These are phyloP conservation scores for Palythoa grandis DNA, from an alignment of 92 coral and sea anemone genomes.

Conservation along the genomic window DNA sequence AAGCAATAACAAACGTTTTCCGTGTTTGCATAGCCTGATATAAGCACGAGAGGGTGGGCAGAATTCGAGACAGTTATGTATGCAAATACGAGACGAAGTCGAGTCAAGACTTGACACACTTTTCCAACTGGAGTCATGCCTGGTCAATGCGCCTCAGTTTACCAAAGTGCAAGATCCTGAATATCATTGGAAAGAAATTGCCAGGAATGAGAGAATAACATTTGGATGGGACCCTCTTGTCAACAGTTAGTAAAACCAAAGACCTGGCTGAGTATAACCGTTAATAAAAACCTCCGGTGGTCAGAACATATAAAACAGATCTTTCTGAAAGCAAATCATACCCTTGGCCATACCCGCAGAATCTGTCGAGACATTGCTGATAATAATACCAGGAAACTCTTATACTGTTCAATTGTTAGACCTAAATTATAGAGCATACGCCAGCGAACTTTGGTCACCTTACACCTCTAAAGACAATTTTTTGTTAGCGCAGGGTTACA, in stretches of 20 bases:
- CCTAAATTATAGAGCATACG: constrained; percentile 60
- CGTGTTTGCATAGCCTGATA: too few relatives aligned
- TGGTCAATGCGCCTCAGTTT: constrained; percentile 52
- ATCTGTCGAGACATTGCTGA: constrained; percentile 30
- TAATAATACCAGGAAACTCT: constrained; percentile 44
- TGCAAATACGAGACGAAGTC: constrained; percentile 50
- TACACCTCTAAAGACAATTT: constrained; percentile 36
- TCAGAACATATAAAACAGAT: constrained; percentile 30
- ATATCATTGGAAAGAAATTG: constrained; percentile 48
- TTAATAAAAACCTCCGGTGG: too few relatives aligned
- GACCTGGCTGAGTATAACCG: too few relatives aligned
- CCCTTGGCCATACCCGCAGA: constrained; percentile 43
- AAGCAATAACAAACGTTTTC: too few relatives aligned
- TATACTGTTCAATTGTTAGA: constrained; percentile 55
- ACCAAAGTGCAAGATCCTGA: constrained; percentile 52
- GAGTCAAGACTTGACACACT: constrained; percentile 48
- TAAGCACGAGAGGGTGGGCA: too few relatives aligned
- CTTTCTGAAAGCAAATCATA: constrained; percentile 20
- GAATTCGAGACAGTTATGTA: constrained; percentile 36
- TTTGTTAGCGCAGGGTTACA: constrained; percentile 54
- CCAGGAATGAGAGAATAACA: constrained; percentile 46
- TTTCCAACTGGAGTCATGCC: constrained; percentile 50
- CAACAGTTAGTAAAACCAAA: too few relatives aligned
- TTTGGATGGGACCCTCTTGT: constrained; percentile 42
- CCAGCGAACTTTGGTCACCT: constrained; percentile 35